Evolutionary conservation across 2,113 vertebrate genomes (phyloP), one percentile per base, ranked within the genome.

Genomic region (Pelecanoides urinatrix): DNA sequence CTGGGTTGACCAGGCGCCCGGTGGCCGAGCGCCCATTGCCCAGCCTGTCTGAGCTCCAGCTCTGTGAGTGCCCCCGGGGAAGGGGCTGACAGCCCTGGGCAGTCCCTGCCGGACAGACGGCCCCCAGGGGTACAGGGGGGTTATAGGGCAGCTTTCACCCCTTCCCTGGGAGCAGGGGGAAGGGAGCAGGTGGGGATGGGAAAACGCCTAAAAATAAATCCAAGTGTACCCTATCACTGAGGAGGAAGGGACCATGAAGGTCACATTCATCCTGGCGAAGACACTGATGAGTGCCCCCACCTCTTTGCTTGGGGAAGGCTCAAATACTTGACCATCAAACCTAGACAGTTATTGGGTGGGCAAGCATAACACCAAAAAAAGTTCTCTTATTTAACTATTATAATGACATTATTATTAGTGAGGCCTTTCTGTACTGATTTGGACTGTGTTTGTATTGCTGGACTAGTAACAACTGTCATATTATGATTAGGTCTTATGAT

Each of bases 111-210:
- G 0, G 18, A 36, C 25, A 62, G 21, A 76, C 0, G 0, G 20
- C 3, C 7, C 36, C 12, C 0, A 2, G 7, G 23, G 26, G 4
- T 6, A 16, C 1, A 6, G 1, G 2, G 13, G 7, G 29, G 4
- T 29, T 53, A 25, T 1, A 1, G 47, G 29, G 13, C 19, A 25
- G 42, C 21, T 70, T 44, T 47, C 13, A 83, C 9, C 25, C 40
- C 20, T 42, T 52, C 14, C 13, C 20, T 49, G n/a, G 9, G 30
- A 76, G 12, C 22, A 53, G 15, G 18, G 15, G 34, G 12, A 38
- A 38, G 12, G 16, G 13, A 86, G 29, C 11, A 47, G 12, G 17
- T 15, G 6, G 49, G 16, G 9, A 32, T 34, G n/a, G 13, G n/a
- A 42, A 55, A 55, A 81, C 2, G 1, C 2, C 1, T 56, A 17